phyloP scores from a whole-genome alignment of 2,797 vertebrate species.

The Paguma larvata region DNA sequence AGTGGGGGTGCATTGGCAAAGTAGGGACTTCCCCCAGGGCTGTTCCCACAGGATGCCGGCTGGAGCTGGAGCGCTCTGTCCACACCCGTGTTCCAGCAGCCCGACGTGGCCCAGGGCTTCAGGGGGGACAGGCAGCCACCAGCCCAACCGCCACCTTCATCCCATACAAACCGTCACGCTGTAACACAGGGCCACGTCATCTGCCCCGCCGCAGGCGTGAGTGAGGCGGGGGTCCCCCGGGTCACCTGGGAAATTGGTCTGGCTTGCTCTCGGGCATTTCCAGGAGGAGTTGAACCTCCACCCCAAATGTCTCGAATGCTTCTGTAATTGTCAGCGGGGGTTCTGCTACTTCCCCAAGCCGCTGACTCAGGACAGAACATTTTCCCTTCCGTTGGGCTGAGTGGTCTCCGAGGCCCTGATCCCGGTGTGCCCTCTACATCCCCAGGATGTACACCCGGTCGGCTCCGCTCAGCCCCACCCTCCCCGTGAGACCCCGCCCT shows the following conservation, averaged over 20 bases:
- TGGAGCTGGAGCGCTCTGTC: not conserved
- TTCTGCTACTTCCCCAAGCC: not conserved
- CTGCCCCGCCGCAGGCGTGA: not conserved
- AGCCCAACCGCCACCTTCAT: not conserved
- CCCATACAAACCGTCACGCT: not conserved
- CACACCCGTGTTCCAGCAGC: fast-evolving
- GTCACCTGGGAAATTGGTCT: not conserved
- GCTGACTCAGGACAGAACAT: no score
- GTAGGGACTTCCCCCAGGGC: fast-evolving
- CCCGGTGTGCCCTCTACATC: fast-evolving
- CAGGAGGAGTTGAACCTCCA: not conserved
- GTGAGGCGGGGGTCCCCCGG: not conserved
- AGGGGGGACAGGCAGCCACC: not conserved
- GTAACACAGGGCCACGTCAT: not conserved
- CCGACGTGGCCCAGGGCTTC: no score
- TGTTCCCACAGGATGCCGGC: not conserved
- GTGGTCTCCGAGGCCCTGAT: not conserved
- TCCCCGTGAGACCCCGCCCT: not conserved
- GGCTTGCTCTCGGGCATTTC: not conserved
- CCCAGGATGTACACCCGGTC: not conserved
- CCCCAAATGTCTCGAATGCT: fast-evolving
- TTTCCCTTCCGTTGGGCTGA: not conserved
- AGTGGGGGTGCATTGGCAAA: not conserved
- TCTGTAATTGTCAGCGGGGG: no score
- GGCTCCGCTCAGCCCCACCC: not conserved